A percentile compares a stretch with the other conserved stretches of the same genome.
Evolutionary conservation across 2,888 invertebrate genomes (phyloP).

Genomic region (Pardosa pseudoannulata): DNA sequence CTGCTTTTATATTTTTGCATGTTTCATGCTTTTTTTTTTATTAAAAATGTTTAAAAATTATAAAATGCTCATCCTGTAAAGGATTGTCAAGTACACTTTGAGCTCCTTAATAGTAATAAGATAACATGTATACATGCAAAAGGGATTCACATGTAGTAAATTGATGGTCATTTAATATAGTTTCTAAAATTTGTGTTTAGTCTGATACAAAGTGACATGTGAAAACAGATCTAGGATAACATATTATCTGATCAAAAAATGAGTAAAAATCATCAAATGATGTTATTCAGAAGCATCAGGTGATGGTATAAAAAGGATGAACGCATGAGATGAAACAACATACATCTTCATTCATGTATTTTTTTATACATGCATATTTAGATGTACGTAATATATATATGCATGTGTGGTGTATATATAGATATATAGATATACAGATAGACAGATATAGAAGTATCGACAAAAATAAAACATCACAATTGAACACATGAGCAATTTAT

Average conservation of each 20-base stretch:
- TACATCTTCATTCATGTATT: too few species aligned
- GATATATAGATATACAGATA: neutral
- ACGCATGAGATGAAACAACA: neutral
- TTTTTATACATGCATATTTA: neutral
- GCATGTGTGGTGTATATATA: neutral
- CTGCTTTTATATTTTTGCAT: too few species aligned
- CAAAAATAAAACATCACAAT: slow-evolving; percentile 62
- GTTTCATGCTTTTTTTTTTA: too few species aligned
- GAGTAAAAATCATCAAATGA: neutral
- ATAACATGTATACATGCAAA: too few species aligned
- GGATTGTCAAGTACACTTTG: slow-evolving; percentile 9
- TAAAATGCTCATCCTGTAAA: neutral
- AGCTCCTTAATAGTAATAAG: too few species aligned
- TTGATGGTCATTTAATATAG: too few species aligned
- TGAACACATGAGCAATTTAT: slow-evolving; percentile 67
- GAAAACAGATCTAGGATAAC: neutral
- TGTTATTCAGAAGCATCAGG: neutral
- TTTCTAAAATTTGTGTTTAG: too few species aligned
- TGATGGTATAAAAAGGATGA: neutral
- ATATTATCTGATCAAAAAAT: neutral
- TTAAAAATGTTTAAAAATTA: neutral
- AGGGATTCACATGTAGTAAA: too few species aligned
- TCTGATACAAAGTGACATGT: neutral
- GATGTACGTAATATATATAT: neutral
- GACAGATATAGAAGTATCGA: slow-evolving; percentile 20